Evolutionary conservation across 2,113 vertebrate genomes (phyloP), one percentile per base, ranked within the genome.

Genomic region (Morone saxatilis): DNA sequence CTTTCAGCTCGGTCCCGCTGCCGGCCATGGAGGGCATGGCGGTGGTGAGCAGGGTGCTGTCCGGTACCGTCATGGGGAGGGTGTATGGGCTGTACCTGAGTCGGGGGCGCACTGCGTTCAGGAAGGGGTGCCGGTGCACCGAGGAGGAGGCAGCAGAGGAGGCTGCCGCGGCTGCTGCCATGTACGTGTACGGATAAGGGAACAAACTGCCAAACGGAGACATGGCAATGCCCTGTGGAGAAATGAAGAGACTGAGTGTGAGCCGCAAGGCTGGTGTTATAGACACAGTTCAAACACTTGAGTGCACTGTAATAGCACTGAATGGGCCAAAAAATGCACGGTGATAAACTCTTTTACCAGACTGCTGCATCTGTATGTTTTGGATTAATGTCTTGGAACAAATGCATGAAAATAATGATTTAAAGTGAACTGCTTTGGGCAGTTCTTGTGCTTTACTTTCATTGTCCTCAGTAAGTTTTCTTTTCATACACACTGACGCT

Each of bases 81-180:
- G 97, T 95, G 94, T 99, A 99, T 0, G 98, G 98, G 94, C 96
- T 99, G 96, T 99, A 99, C 88, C 98, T 95, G 92, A 99, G 96
- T 54, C 98, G 94, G 19, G 98, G 97, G 2, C 98, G 97, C 92
- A 98, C 96, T 38, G 96, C 96, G 94, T 95, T 98, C 80, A 99
- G 96, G 93, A 98, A 98, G 1, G 97, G 97, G 88, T 98, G 98
- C 5, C 97, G 97, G 91, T 98, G 98, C 50, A 97, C 96, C 1
- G 98, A 96, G 57, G 95, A 96, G 80, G 96, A 96, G 72, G 97
- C 96, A 3, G 97, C 96, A 0, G 97, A 96, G 0, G 96, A 96
- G 40, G 98, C 97, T 0, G 98, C 97, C 0, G 97, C 97, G 0
- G 97, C 98, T 0, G 97, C 98, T 0, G 98, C 98, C 98, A 99